A percentile compares a stretch with the other conserved stretches of the same genome.
Conservation (phyloP, 2,113 vertebrate species). For the Brienomyrus longianalis region DNA sequence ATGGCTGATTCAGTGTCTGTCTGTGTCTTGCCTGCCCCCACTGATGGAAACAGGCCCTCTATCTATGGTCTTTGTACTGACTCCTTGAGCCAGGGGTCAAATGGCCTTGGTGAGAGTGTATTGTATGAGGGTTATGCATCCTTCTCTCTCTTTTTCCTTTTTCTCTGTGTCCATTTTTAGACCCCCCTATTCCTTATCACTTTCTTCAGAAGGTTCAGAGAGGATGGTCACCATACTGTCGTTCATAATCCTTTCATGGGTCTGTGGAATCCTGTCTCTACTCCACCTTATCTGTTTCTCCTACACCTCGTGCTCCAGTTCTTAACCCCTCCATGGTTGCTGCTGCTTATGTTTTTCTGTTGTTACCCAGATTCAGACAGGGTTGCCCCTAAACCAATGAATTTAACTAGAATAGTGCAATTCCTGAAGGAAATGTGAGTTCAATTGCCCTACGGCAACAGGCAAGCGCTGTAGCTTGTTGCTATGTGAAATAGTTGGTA, state of each 20-base stretch:
- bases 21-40: not conserved
- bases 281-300: too few species aligned
- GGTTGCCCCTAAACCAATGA: not conserved
- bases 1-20: too few species aligned
- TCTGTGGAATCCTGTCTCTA: too few species aligned
- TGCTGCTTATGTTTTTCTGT: not conserved
- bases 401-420: not conserved
- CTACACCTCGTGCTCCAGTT: too few species aligned
- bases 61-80: not conserved
- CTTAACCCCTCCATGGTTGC: not conserved
- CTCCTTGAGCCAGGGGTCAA: not conserved
- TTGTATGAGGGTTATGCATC: not conserved
- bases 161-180: too few species aligned
- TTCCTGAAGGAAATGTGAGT: not conserved
- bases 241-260: too few species aligned
- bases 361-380: not conserved
- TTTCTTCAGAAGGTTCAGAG: too few species aligned
- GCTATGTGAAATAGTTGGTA: not conserved
- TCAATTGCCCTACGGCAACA: not conserved
- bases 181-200: too few species aligned
- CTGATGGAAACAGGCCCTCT: not conserved
- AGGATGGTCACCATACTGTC: too few species aligned
- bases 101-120: not conserved
- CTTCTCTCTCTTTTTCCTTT: too few species aligned
- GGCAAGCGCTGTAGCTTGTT: not conserved